Evolutionary conservation across 2,888 invertebrate genomes (phyloP), one percentile per base, ranked within the genome.

Genomic region (Pterobdella sp.): DNA sequence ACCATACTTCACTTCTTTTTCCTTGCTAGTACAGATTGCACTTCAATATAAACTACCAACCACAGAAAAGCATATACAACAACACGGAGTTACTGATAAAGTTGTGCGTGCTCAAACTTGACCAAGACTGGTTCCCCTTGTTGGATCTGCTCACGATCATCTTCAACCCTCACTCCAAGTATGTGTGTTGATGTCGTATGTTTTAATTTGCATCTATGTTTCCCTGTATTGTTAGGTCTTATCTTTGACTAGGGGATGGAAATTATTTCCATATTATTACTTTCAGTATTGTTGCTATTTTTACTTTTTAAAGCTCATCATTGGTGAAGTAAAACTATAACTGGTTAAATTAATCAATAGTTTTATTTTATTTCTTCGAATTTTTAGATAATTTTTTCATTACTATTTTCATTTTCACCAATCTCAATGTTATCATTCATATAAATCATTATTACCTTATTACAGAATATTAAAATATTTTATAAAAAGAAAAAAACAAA

Each of bases 161-260:
- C 77, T 90, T 96, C 81, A 94, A 94, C 87, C 95, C 95, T 73
- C 91, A 90, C 82, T 94, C 92, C 86, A 96, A 95, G 90, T 93
- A 87, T 22, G 29, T 14, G 35, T 29, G 31, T n/a, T n/a, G n/a
- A n/a, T n/a, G n/a, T n/a, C 52, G 22, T 49, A 22, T 14, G 14
- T 14, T 22, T 18, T 18, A 22, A 49, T 22, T 49, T 18, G 22
- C 14, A 18, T 49, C 14, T 49, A 18, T 49, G 52, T 22, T 49
- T 49, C 22, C 22, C 14, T 18, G 14, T 49, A 18, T 49, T 22
- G 14, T 49, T 7, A 42, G 49, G 49, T 42, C 22, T 7, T 22
- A 42, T 42, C 49, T 22, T 42, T 42, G 49, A 22, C 7, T 14
- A 22, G 49, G 22, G 22, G 49, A 42, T 7, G 49, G 49, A 42